phyloP scores from a whole-genome alignment of 2,888 invertebrate genomes.

The Agrotis exclamationis region DNA sequence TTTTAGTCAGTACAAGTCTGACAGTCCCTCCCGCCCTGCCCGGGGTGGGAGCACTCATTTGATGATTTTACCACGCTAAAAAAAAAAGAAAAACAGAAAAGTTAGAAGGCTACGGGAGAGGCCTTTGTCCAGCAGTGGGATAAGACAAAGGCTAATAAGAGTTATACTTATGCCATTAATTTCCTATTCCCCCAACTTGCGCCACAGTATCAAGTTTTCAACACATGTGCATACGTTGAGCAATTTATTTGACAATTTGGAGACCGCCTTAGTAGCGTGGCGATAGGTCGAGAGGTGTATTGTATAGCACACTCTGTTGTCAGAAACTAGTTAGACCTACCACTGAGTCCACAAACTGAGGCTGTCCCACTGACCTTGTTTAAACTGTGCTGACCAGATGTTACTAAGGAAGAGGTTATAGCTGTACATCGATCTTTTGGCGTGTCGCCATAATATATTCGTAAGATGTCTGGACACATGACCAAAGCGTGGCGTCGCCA shows the following conservation, averaged over 20 bases:
- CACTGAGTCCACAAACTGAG: slow-evolving; percentile 17
- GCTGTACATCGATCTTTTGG: neutral
- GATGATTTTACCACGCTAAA: too few species aligned
- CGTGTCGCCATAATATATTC: neutral
- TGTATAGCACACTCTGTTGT: slow-evolving; percentile 7
- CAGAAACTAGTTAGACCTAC: slow-evolving; percentile 32
- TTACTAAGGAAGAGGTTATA: slow-evolving; percentile 4
- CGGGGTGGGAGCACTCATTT: too few species aligned
- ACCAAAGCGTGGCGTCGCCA: too few species aligned
- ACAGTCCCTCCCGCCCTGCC: too few species aligned
- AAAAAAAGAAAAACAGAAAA: too few species aligned
- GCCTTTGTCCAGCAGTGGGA: too few species aligned
- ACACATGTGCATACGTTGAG: slow-evolving; percentile 19
- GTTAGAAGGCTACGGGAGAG: too few species aligned
- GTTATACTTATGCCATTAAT: too few species aligned
- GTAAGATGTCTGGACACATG: too few species aligned
- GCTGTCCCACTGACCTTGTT: slow-evolving; percentile 38
- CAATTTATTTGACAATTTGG: slow-evolving; percentile 32
- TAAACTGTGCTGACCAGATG: neutral
- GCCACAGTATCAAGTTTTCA: neutral
- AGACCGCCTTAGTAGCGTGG: neutral
- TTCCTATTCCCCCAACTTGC: neutral
- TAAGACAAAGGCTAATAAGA: too few species aligned
- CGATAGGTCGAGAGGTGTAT: slow-evolving; percentile 11
- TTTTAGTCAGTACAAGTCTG: too few species aligned